These are phyloP conservation scores for Drosophila yooni DNA, from an alignment of 2,888 invertebrate genomes.

Conservation along the genomic window DNA sequence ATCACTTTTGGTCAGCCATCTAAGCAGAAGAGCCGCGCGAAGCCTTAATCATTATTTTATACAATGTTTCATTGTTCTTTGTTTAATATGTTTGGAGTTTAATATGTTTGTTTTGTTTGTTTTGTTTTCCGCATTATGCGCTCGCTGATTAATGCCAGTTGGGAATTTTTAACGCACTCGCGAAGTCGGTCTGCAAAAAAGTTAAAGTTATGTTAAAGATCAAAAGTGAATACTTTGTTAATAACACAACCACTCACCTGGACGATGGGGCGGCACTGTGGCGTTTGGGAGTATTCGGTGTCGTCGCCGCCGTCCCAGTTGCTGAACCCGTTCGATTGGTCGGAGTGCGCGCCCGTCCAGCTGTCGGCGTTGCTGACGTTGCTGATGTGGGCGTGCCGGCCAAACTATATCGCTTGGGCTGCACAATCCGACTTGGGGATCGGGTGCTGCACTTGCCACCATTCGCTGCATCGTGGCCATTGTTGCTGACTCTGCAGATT, in stretches of 20 bases:
- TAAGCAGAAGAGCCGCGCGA: constrained; percentile 72
- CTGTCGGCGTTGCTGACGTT: constrained; percentile 51
- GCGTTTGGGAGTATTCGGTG: constrained; percentile 84
- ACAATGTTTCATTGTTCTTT: constrained; percentile 78
- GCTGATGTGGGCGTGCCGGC: constrained; percentile 56
- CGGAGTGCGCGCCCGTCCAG: constrained; percentile 80
- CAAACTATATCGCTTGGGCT: constrained; percentile 84
- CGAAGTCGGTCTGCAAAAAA: constrained; percentile 76
- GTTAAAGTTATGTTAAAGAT: background rate
- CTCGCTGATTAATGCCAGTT: constrained; percentile 44
- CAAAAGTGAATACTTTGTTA: background rate
- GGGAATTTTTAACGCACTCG: constrained; percentile 75
- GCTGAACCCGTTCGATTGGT: constrained; percentile 68
- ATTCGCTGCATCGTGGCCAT: constrained; percentile 69
- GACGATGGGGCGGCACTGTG: constrained; percentile 80
- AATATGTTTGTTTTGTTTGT: constrained; percentile 25
- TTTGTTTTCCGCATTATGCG: constrained; percentile 30
- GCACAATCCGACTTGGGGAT: constrained; percentile 85
- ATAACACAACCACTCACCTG: constrained; percentile 71
- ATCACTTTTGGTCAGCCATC: constrained; percentile 61
- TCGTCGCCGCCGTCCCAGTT: constrained; percentile 52
- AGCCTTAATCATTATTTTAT: constrained; percentile 74
- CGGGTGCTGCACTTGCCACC: constrained; percentile 70
- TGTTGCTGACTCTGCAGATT: constrained; percentile 79
- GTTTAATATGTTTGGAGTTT: constrained; percentile 53